Percentiles rank a stretch among this genome's conserved stretches.
These are phyloP conservation scores for Megalonaias nervosa DNA, from an alignment of 1,140 invertebrate genomes.

Conservation along the genomic window DNA sequence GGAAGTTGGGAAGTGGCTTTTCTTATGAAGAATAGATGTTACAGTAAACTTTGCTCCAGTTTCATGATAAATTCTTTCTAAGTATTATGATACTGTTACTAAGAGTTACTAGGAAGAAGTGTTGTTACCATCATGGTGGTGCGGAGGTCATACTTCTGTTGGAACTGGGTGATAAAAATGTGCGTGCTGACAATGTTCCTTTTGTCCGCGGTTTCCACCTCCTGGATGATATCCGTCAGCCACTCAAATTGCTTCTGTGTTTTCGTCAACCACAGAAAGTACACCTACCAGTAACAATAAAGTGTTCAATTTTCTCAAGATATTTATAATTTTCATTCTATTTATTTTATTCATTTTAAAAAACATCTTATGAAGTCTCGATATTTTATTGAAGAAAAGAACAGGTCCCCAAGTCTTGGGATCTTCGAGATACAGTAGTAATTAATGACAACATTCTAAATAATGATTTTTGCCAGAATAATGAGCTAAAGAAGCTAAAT, in stretches of 20 bases:
- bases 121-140: conserved; percentile 96
- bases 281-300: conserved; percentile 79
- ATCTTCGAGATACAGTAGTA: too few species aligned
- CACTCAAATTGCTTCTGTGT: conserved; percentile 98
- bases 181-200: conserved; percentile 97
- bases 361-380: too few species aligned
- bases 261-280: conserved; percentile 99
- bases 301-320: background rate
- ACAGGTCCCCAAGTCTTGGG: too few species aligned
- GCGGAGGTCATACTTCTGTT: conserved; percentile 98
- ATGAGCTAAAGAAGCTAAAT: too few species aligned
- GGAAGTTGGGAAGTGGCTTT: background rate
- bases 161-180: conserved; percentile 99
- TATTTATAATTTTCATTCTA: too few species aligned
- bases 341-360: too few species aligned
- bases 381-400: too few species aligned
- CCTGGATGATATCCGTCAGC: conserved; percentile 97
- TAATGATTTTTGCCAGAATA: too few species aligned
- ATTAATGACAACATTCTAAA: too few species aligned
- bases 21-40: background rate
- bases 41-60: background rate
- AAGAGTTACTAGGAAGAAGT: too few species aligned
- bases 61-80: background rate
- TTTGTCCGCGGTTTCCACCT: conserved; percentile 97
- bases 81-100: conserved; percentile 77